phyloP scores from a whole-genome alignment of 2,113 vertebrate genomes.

The Lota lota region DNA sequence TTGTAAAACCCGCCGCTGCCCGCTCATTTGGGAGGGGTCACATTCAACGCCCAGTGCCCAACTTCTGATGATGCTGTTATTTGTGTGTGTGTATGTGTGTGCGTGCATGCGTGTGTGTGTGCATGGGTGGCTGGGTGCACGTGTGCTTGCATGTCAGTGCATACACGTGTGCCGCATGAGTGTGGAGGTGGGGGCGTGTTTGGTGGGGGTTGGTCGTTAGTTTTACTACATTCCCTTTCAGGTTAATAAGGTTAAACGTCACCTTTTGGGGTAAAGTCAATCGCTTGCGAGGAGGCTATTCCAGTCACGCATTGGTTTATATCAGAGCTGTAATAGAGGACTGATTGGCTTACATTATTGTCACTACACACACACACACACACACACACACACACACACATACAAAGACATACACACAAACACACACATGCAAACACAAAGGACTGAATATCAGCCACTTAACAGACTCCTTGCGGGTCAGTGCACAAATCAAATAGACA shows the following conservation, averaged over 20 bases:
- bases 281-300: constrained; percentile 59
- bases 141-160: background rate
- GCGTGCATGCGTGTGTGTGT: constrained; percentile 13
- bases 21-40: constrained; percentile 48
- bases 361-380: constrained; percentile 51
- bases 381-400: background rate
- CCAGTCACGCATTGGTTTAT: constrained; percentile 63
- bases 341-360: constrained; percentile 70
- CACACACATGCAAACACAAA: constrained; percentile 21
- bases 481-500: constrained; percentile 71
- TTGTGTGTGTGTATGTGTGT: constrained; percentile 13
- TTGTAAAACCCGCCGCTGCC: constrained; percentile 28
- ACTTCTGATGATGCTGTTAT: constrained; percentile 52
- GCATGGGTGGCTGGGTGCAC: constrained; percentile 7
- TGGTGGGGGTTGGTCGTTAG: constrained; percentile 21
- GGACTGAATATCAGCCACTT: constrained; percentile 56
- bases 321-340: constrained; percentile 64
- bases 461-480: constrained; percentile 66
- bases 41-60: constrained; percentile 33
- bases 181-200: background rate
- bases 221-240: constrained; percentile 49
- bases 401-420: background rate
- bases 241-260: constrained; percentile 73
- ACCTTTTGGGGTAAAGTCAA: constrained; percentile 55
- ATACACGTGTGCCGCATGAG: background rate